These are phyloP conservation scores for Pantherophis guttatus DNA, from an alignment of 2,113 vertebrate species.

Conservation along the genomic window DNA sequence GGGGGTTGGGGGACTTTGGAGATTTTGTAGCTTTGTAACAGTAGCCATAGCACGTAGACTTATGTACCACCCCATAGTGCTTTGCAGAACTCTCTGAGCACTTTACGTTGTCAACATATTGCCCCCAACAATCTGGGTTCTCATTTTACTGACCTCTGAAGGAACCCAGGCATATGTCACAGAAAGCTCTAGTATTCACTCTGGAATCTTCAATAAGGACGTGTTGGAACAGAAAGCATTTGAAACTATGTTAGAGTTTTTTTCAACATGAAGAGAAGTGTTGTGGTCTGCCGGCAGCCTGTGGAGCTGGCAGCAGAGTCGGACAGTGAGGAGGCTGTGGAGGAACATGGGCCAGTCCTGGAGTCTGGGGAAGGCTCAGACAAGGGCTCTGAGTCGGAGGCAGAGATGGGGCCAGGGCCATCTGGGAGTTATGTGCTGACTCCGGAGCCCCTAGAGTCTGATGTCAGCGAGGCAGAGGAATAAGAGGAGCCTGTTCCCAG, in stretches of 20 bases:
- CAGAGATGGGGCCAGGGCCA: too few species aligned
- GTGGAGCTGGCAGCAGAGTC: too few species aligned
- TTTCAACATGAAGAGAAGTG: not conserved
- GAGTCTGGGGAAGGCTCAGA: too few species aligned
- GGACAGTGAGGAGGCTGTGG: too few species aligned
- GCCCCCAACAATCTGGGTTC: not conserved
- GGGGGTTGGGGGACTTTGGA: not conserved
- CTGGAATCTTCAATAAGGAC: not conserved
- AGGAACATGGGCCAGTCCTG: too few species aligned
- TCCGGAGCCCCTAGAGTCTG: too few species aligned
- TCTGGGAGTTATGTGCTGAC: too few species aligned
- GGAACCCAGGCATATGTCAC: not conserved
- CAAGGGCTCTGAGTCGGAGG: too few species aligned
- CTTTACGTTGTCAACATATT: not conserved
- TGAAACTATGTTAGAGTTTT: not conserved
- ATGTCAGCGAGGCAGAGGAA: too few species aligned
- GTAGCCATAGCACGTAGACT: not conserved
- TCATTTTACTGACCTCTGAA: not conserved
- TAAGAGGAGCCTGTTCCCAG: too few species aligned
- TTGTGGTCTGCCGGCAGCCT: too few species aligned
- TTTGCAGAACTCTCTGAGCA: not conserved
- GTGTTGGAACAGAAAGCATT: not conserved
- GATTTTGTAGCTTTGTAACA: not conserved
- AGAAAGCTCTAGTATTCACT: not conserved
- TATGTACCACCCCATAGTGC: not conserved